phyloP scores from a whole-genome alignment of 2,888 invertebrate genomes.

The Pheosia tremula region DNA sequence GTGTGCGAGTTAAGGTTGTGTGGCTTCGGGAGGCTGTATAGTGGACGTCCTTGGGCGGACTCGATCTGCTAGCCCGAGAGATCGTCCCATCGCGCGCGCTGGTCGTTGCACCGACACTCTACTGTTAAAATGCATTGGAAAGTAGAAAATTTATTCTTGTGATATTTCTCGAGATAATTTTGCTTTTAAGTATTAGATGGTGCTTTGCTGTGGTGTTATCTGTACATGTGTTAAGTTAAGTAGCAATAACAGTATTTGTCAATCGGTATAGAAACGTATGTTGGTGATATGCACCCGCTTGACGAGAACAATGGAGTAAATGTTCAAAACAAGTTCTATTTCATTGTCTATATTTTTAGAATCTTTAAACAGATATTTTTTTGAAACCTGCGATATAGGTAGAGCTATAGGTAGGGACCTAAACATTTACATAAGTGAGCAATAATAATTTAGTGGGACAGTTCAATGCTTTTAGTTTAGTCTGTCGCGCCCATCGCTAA shows the following conservation, averaged over 20 bases:
- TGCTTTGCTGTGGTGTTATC: background rate
- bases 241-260: background rate
- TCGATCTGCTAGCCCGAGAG: constrained; percentile 83
- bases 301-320: background rate
- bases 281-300: background rate
- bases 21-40: constrained; percentile 57
- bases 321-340: too few relatives aligned
- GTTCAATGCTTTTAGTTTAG: constrained; percentile 44
- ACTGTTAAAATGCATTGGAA: constrained; percentile 82
- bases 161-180: constrained; percentile 54
- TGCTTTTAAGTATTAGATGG: constrained; percentile 24
- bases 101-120: constrained; percentile 83
- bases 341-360: too few relatives aligned
- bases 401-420: background rate
- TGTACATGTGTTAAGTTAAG: background rate
- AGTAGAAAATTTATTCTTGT: constrained; percentile 74
- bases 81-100: constrained; percentile 76
- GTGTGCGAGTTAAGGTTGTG: constrained; percentile 48
- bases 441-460: constrained; percentile 25
- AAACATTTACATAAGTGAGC: constrained; percentile 8
- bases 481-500: constrained; percentile 66
- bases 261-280: background rate
- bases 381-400: background rate
- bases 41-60: constrained; percentile 84
- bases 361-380: background rate